Evolutionary conservation across 1,140 invertebrate species (phyloP).

Genomic region (Anastatus disparis): DNA sequence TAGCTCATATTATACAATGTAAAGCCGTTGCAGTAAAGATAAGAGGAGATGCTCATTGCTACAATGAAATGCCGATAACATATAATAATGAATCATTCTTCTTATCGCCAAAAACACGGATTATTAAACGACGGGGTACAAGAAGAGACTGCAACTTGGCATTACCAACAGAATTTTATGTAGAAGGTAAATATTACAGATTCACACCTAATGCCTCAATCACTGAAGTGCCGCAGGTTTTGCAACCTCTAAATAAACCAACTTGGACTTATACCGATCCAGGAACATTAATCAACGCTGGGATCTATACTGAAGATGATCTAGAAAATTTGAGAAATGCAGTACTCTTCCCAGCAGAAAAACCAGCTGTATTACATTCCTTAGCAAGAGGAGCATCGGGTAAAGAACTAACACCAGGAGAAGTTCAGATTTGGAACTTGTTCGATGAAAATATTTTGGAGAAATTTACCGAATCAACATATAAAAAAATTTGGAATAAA

Average conservation of each 20-base stretch:
- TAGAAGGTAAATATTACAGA: too few species aligned
- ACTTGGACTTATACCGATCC: conserved; percentile 9
- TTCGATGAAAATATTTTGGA: neutral
- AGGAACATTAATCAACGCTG: neutral
- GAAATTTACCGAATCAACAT: neutral
- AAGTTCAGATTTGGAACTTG: neutral
- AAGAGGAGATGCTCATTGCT: conserved; percentile 23
- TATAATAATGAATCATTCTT: conserved; percentile 34
- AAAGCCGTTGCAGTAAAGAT: conserved; percentile 34
- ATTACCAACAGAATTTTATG: conserved; percentile 4
- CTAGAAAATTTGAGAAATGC: neutral
- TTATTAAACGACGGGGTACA: conserved; percentile 27
- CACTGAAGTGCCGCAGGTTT: neutral
- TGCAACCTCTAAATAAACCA: conserved; percentile 1
- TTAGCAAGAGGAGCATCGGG: neutral
- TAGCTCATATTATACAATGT: too few species aligned
- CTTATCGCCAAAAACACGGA: conserved; percentile 36
- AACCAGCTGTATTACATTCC: neutral
- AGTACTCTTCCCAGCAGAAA: neutral
- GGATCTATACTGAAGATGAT: neutral
- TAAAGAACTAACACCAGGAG: neutral
- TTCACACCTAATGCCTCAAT: neutral
- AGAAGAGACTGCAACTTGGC: conserved; percentile 29
- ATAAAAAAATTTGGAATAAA: neutral
- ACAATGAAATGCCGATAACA: conserved; percentile 27